phyloP scores from a whole-genome alignment of 1,140 invertebrate species.

The Sinella curviseta region DNA sequence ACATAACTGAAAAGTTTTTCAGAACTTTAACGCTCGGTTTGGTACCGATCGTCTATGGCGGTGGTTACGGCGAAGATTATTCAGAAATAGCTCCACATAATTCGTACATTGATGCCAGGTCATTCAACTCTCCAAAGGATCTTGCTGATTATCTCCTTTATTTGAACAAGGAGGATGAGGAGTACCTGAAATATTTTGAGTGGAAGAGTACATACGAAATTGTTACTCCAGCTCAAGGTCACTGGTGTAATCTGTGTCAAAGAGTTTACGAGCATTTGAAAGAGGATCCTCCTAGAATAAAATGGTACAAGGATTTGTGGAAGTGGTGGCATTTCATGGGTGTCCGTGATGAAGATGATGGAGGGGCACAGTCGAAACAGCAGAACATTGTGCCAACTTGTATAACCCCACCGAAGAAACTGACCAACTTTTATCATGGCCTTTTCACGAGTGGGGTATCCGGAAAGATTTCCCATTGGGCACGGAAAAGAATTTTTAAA shows the following conservation, averaged over 20 bases:
- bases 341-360: background rate
- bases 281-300: background rate
- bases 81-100: slow-evolving; percentile 51
- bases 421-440: background rate
- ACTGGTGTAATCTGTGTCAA: slow-evolving; percentile 17
- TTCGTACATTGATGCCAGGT: slow-evolving; percentile 55
- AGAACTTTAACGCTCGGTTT: slow-evolving; percentile 34
- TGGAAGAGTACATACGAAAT: slow-evolving; percentile 50
- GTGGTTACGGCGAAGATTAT: slow-evolving; percentile 54
- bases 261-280: background rate
- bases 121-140: slow-evolving; percentile 51
- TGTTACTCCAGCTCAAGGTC: background rate
- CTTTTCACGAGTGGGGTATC: background rate
- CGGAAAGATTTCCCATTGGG: too few species aligned
- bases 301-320: slow-evolving; percentile 6
- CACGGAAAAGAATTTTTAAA: too few species aligned
- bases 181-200: slow-evolving; percentile 52
- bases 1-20: slow-evolving; percentile 56
- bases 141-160: slow-evolving; percentile 52
- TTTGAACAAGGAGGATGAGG: slow-evolving; percentile 50
- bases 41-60: slow-evolving; percentile 50
- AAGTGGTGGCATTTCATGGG: slow-evolving; percentile 17
- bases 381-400: background rate
- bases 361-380: too few species aligned
- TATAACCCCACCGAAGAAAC: background rate